Evolutionary conservation across 2,888 invertebrate species (phyloP).

Genomic region (Linyphia triangularis): DNA sequence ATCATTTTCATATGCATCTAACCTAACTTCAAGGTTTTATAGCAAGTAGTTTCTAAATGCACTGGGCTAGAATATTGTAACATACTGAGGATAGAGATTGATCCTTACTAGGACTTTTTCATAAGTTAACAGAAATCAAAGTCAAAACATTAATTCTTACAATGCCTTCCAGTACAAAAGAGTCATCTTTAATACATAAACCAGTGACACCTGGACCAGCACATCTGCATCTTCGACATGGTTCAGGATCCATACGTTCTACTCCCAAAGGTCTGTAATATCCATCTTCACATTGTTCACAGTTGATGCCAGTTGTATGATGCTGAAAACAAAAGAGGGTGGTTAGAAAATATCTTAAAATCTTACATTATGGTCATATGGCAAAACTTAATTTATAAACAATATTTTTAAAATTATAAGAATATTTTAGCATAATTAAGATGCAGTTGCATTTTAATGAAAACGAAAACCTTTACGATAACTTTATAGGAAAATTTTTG

Average conservation of each 20-base stretch:
- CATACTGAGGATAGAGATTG: too few species aligned
- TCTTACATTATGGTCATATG: too few species aligned
- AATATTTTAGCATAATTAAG: too few species aligned
- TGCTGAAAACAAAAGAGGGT: slow-evolving; percentile 81
- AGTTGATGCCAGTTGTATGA: slow-evolving; percentile 94
- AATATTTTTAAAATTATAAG: too few species aligned
- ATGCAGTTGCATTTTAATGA: too few species aligned
- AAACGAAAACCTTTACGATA: too few species aligned
- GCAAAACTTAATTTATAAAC: neutral
- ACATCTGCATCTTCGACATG: slow-evolving; percentile 89
- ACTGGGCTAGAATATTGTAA: too few species aligned
- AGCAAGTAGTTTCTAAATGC: too few species aligned
- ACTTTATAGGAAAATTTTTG: too few species aligned
- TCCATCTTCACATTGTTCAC: slow-evolving; percentile 90
- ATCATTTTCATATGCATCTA: neutral
- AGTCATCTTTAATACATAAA: slow-evolving; percentile 83
- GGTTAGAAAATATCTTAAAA: too few species aligned
- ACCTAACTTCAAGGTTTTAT: neutral
- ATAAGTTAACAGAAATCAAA: neutral
- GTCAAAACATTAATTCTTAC: slow-evolving; percentile 77
- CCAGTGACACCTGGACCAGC: slow-evolving; percentile 85
- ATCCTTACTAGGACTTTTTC: too few species aligned
- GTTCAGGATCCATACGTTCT: slow-evolving; percentile 82
- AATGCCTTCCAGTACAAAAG: slow-evolving; percentile 79
- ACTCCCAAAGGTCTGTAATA: slow-evolving; percentile 87